Evolutionary conservation across 2,113 vertebrate species (phyloP).

Genomic region (Amblyornis subalaris): DNA sequence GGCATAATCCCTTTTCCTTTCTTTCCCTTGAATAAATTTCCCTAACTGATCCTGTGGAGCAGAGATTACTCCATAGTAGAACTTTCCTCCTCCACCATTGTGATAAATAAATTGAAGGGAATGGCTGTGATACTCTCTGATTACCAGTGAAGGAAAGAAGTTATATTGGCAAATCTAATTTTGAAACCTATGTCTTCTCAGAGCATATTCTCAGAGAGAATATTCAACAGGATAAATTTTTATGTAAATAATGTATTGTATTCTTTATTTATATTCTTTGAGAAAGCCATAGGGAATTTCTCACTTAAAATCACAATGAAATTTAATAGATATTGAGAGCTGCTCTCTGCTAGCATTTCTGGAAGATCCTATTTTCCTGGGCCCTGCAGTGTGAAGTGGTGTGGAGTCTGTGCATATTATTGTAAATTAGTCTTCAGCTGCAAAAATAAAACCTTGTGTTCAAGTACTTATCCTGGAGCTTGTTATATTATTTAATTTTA

Average conservation of each 20-base stretch:
- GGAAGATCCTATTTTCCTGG: slow-evolving; percentile 27
- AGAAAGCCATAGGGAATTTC: slow-evolving; percentile 24
- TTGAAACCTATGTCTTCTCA: slow-evolving; percentile 13
- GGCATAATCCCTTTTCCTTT: neutral
- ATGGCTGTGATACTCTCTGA: neutral
- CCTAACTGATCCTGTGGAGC: neutral
- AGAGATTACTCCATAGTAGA: neutral
- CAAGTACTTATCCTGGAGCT: neutral
- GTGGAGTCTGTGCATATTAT: neutral
- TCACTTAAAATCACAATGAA: slow-evolving; percentile 38
- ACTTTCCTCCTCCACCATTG: neutral
- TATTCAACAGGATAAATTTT: slow-evolving; percentile 54
- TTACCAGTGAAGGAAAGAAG: slow-evolving; percentile 13
- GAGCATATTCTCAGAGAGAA: no score
- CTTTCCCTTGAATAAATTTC: neutral
- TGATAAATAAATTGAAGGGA: slow-evolving; percentile 38
- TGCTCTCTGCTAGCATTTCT: neutral
- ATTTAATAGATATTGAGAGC: neutral
- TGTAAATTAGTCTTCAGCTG: neutral
- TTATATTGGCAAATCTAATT: slow-evolving; percentile 53
- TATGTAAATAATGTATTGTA: slow-evolving; percentile 61
- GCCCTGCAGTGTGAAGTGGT: neutral
- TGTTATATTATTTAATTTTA: neutral
- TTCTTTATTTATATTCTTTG: slow-evolving; percentile 17
- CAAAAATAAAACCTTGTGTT: neutral